Conservation (phyloP, 1,140 invertebrate species). For the Bacillus rossius region DNA sequence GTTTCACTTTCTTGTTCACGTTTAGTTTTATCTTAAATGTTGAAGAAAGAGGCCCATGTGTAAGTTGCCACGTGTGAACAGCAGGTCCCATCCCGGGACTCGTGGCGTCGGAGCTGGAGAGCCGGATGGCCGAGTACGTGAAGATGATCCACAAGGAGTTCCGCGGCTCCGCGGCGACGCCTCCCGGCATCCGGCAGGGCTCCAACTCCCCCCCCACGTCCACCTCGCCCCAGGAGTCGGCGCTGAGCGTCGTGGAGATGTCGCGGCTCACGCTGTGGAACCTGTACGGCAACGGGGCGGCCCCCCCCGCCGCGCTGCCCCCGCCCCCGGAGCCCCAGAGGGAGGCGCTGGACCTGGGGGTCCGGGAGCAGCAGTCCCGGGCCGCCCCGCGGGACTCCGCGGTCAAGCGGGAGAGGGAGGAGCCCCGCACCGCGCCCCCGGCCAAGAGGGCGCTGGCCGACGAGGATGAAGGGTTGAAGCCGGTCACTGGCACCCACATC, state of each 20-base stretch:
- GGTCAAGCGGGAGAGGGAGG: slow-evolving; percentile 40
- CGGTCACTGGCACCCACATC: slow-evolving; percentile 67
- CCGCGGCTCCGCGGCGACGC: slow-evolving; percentile 25
- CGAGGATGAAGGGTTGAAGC: slow-evolving; percentile 36
- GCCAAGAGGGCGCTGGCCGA: slow-evolving; percentile 53
- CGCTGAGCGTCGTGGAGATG: slow-evolving; percentile 64
- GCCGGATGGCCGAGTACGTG: slow-evolving; percentile 70
- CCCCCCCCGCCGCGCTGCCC: slow-evolving; percentile 36
- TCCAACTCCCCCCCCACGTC: slow-evolving; percentile 52
- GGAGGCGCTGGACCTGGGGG: slow-evolving; percentile 55
- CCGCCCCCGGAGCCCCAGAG: slow-evolving; percentile 47
- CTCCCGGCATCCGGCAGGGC: slow-evolving; percentile 45
- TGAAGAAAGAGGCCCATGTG: no score
- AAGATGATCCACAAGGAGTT: slow-evolving; percentile 52
- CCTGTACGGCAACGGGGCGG: slow-evolving; percentile 62
- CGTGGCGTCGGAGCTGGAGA: slow-evolving; percentile 61
- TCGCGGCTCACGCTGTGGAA: slow-evolving; percentile 74
- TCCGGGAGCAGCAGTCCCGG: slow-evolving; percentile 33
- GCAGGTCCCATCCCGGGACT: slow-evolving; percentile 47
- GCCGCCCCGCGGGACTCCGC: neutral
- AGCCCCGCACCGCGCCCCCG: slow-evolving; percentile 45
- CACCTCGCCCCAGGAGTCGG: slow-evolving; percentile 45
- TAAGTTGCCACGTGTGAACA: no score
- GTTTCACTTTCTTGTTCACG: no score
- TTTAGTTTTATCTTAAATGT: no score